Evolutionary conservation across 2,888 invertebrate species (phyloP).

Genomic region (Eilema sororculum): DNA sequence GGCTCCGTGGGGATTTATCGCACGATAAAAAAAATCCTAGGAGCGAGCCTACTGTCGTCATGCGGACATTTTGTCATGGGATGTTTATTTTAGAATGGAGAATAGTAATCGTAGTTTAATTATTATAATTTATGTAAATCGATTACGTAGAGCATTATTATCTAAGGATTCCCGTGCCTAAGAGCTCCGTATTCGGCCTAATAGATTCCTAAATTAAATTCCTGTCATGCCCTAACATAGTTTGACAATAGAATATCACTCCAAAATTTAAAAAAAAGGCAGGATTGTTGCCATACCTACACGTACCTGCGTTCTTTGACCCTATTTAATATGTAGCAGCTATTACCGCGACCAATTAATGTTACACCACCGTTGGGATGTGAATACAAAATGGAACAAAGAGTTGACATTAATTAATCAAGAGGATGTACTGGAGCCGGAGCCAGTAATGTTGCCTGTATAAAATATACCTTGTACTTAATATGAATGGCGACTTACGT

Average conservation of each 20-base stretch:
- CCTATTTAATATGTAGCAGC: slow-evolving; percentile 75
- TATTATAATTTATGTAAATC: too few relatives aligned
- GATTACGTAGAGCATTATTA: too few relatives aligned
- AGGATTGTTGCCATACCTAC: slow-evolving; percentile 67
- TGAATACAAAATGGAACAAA: slow-evolving; percentile 69
- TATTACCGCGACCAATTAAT: slow-evolving; percentile 76
- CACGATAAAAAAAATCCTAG: too few relatives aligned
- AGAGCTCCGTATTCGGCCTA: slow-evolving; percentile 27
- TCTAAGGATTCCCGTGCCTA: neutral
- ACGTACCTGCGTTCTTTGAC: slow-evolving; percentile 74
- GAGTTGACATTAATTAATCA: slow-evolving; percentile 56
- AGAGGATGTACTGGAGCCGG: slow-evolving; percentile 22
- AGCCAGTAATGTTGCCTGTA: neutral
- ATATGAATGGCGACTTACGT: too few relatives aligned
- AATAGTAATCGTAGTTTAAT: too few relatives aligned
- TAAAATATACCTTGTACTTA: too few relatives aligned
- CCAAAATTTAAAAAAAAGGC: slow-evolving; percentile 53
- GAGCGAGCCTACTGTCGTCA: too few relatives aligned
- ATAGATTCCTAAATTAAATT: slow-evolving; percentile 47
- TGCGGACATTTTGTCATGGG: too few relatives aligned
- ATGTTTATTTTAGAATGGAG: too few relatives aligned
- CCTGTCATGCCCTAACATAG: slow-evolving; percentile 51
- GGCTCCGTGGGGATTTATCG: too few relatives aligned
- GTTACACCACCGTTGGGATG: slow-evolving; percentile 62
- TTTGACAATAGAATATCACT: slow-evolving; percentile 54